Evolutionary conservation across 2,888 invertebrate genomes (phyloP).

Genomic region (Rosalia funebris): DNA sequence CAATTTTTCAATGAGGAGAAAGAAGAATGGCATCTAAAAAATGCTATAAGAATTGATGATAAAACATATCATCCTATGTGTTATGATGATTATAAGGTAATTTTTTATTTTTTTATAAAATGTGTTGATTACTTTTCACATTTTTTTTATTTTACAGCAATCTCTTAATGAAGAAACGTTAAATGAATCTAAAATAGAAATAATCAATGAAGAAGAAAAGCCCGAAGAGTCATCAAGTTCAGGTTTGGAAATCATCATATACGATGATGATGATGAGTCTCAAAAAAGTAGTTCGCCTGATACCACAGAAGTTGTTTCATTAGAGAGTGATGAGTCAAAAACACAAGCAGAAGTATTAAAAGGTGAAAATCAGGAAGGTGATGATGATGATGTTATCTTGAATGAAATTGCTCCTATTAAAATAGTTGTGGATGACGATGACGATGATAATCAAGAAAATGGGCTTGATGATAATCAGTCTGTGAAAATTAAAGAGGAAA

Average conservation of each 20-base stretch:
- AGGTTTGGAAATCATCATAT: constrained; percentile 62
- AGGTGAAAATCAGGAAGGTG: constrained; percentile 61
- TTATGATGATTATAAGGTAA: constrained; percentile 85
- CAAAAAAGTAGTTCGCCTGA: constrained; percentile 61
- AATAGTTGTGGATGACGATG: constrained; percentile 71
- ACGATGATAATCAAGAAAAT: constrained; percentile 68
- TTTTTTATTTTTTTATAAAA: constrained; percentile 7
- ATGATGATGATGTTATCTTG: constrained; percentile 77
- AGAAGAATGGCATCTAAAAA: constrained; percentile 95
- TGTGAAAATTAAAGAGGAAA: constrained; percentile 67
- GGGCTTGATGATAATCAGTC: constrained; percentile 53
- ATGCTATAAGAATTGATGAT: constrained; percentile 81
- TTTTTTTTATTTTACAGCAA: constrained; percentile 34
- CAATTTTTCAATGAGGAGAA: constrained; percentile 96
- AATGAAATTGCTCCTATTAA: constrained; percentile 74
- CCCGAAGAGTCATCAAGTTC: constrained; percentile 63
- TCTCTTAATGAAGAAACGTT: constrained; percentile 51
- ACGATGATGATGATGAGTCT: constrained; percentile 61
- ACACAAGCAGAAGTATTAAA: constrained; percentile 31
- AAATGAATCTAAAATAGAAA: constrained; percentile 53
- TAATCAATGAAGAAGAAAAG: constrained; percentile 54
- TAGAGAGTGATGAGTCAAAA: constrained; percentile 50
- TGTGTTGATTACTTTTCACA: too few relatives aligned
- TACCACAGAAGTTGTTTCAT: constrained; percentile 50
- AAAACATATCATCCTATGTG: constrained; percentile 90